Evolutionary conservation across 2,888 invertebrate genomes (phyloP).

Genomic region (Hanleya hanleyi): DNA sequence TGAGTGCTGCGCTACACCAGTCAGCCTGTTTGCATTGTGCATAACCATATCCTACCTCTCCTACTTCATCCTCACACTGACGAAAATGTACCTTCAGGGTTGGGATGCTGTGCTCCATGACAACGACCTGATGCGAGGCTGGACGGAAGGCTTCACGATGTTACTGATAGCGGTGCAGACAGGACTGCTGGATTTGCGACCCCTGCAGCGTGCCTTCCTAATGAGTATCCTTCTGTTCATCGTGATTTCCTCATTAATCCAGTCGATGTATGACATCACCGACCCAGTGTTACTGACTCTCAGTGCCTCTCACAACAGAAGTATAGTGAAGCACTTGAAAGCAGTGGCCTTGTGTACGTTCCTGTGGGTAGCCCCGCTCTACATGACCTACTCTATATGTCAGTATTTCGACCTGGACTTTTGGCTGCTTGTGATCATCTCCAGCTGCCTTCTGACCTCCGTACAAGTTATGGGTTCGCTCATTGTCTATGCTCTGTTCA

Average conservation of each 20-base stretch:
- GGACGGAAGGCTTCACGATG: slow-evolving; percentile 77
- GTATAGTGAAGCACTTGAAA: slow-evolving; percentile 70
- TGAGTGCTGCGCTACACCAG: slow-evolving; percentile 75
- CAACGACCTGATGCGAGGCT: slow-evolving; percentile 71
- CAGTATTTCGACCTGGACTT: slow-evolving; percentile 74
- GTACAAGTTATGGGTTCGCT: slow-evolving; percentile 75
- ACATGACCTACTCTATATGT: slow-evolving; percentile 74
- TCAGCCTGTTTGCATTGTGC: slow-evolving; percentile 75
- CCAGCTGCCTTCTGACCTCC: slow-evolving; percentile 75
- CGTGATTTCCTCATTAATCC: slow-evolving; percentile 77
- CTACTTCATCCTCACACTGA: slow-evolving; percentile 71
- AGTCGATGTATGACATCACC: slow-evolving; percentile 76
- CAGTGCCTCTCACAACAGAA: slow-evolving; percentile 73
- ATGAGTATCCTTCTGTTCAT: slow-evolving; percentile 76
- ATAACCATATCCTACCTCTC: slow-evolving; percentile 76
- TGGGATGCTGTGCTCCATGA: slow-evolving; percentile 66
- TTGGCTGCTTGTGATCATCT: slow-evolving; percentile 76
- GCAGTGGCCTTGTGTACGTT: slow-evolving; percentile 72
- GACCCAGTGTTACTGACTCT: slow-evolving; percentile 76
- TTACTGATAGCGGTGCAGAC: slow-evolving; percentile 76
- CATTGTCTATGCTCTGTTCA: slow-evolving; percentile 75
- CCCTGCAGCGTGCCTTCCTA: slow-evolving; percentile 75
- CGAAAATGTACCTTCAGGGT: slow-evolving; percentile 73
- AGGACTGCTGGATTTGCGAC: slow-evolving; percentile 75
- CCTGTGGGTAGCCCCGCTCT: slow-evolving; percentile 73